phyloP scores from a whole-genome alignment of 2,797 vertebrate genomes.

The Selene dorsalis region DNA sequence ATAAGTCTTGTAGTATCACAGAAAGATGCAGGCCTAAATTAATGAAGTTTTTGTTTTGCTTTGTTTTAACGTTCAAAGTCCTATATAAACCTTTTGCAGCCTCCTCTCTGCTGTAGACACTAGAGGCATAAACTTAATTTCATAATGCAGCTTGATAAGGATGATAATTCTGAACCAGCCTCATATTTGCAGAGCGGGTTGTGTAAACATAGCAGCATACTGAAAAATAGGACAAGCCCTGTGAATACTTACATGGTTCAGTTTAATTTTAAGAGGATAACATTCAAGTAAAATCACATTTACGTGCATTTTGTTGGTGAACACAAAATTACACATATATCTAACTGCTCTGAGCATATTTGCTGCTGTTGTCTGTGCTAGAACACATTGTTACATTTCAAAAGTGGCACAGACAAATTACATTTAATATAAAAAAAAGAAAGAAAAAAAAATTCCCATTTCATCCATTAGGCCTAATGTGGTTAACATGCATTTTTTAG shows the following conservation, averaged over 20 bases:
- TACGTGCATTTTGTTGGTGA: too few species aligned
- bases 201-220: neutral
- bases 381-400: slow-evolving; percentile 19
- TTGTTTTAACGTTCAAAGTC: neutral
- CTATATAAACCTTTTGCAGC: neutral
- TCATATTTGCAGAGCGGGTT: neutral
- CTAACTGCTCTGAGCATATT: neutral
- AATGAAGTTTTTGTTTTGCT: neutral
- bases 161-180: neutral
- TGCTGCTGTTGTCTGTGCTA: neutral
- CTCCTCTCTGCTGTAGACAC: neutral
- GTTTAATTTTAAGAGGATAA: neutral
- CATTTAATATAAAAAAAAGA: slow-evolving; percentile 8
- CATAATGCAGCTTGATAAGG: neutral
- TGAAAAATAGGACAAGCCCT: neutral
- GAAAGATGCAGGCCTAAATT: too few species aligned
- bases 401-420: slow-evolving; percentile 13
- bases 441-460: slow-evolving; percentile 37
- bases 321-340: neutral
- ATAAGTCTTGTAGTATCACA: neutral
- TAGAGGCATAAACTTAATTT: neutral
- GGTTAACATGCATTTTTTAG: slow-evolving; percentile 61
- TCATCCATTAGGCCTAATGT: slow-evolving; percentile 59
- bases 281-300: neutral
- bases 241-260: neutral